These are phyloP conservation scores for Mustelus asterias DNA, from an alignment of 2,113 vertebrate genomes.

Conservation along the genomic window DNA sequence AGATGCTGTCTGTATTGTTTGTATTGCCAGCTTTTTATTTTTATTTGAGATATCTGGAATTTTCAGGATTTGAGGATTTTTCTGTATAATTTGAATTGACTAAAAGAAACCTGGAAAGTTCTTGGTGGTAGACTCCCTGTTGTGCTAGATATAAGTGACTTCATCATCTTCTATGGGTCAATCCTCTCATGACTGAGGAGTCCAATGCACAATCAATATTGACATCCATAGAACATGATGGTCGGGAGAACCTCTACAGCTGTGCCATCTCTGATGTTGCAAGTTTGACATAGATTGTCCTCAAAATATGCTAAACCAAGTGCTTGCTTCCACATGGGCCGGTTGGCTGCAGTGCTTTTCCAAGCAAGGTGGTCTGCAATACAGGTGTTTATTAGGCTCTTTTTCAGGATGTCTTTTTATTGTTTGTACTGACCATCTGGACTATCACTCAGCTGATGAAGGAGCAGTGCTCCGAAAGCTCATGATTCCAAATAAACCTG, in stretches of 20 bases:
- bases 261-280: neutral
- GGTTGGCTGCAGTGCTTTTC: neutral
- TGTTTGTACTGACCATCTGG: neutral
- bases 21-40: neutral
- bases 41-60: neutral
- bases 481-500: no score
- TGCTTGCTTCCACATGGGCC: neutral
- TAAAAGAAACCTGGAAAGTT: neutral
- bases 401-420: neutral
- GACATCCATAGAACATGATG: neutral
- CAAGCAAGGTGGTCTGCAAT: neutral
- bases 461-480: no score
- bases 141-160: neutral
- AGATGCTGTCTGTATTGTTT: neutral
- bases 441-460: neutral
- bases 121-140: neutral
- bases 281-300: neutral
- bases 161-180: neutral
- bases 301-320: neutral
- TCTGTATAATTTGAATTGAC: neutral
- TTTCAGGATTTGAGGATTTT: neutral
- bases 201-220: neutral
- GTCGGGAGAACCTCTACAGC: neutral
- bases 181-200: neutral
- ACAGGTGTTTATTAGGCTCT: no score